Conservation (phyloP, 2,888 invertebrate genomes). For the Plutella xylostella region DNA sequence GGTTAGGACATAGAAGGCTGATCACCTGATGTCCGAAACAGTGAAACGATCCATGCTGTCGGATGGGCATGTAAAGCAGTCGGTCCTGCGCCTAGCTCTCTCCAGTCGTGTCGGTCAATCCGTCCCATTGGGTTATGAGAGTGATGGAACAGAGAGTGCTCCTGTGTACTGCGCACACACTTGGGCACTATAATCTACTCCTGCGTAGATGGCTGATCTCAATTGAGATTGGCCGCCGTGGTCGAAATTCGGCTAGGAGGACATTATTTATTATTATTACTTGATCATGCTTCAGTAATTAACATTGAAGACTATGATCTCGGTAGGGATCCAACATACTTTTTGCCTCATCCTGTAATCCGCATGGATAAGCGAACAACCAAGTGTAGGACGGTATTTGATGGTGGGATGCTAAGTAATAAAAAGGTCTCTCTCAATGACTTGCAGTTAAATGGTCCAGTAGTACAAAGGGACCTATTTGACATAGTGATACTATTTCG, state of each 20-base stretch:
- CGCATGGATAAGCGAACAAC: conserved; percentile 12
- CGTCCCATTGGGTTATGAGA: too few species aligned
- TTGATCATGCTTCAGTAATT: not conserved
- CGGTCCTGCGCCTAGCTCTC: too few species aligned
- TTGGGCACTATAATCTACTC: too few species aligned
- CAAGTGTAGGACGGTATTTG: conserved; percentile 8
- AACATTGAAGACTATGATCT: conserved; percentile 6
- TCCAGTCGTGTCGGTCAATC: too few species aligned
- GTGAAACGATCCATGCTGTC: too few species aligned
- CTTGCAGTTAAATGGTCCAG: conserved; percentile 13
- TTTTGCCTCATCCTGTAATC: conserved; percentile 15
- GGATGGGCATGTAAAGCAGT: too few species aligned
- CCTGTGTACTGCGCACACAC: too few species aligned
- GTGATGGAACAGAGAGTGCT: too few species aligned
- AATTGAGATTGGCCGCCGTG: too few species aligned
- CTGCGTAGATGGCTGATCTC: too few species aligned
- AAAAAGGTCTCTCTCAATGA: conserved; percentile 15
- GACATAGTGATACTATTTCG: conserved; percentile 13
- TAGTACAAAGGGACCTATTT: conserved; percentile 13
- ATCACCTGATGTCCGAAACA: too few species aligned
- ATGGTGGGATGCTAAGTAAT: conserved; percentile 12
- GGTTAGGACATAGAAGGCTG: too few species aligned
- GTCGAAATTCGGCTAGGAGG: not conserved
- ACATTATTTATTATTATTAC: not conserved
- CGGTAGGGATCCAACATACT: conserved; percentile 10